A percentile compares a stretch with the other conserved stretches of the same genome.
Evolutionary conservation across 2,113 vertebrate species (phyloP).

Genomic region (Neogobius melanostomus): DNA sequence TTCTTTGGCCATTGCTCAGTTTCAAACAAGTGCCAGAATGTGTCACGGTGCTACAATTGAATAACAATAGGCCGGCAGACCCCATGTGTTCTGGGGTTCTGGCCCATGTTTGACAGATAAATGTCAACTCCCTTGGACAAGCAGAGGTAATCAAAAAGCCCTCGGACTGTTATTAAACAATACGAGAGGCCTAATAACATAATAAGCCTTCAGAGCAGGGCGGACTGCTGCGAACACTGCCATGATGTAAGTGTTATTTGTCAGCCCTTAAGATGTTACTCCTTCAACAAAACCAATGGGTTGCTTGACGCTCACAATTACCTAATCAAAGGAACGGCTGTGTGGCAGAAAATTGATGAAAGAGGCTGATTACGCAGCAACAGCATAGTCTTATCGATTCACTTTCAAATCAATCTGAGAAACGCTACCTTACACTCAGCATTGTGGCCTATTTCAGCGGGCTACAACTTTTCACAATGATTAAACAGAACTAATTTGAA

Average conservation of each 20-base stretch:
- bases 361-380: conserved; percentile 17
- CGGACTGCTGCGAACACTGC: conserved; percentile 56
- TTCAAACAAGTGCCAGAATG: conserved; percentile 59
- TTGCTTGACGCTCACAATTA: conserved; percentile 60
- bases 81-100: conserved; percentile 49
- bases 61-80: conserved; percentile 45
- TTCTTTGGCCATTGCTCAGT: conserved; percentile 57
- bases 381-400: background rate
- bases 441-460: background rate
- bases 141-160: conserved; percentile 56
- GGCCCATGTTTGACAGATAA: conserved; percentile 60
- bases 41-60: conserved; percentile 61
- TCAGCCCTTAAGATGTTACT: conserved; percentile 53
- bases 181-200: conserved; percentile 63
- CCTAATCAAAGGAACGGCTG: conserved; percentile 48
- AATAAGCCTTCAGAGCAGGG: conserved; percentile 60
- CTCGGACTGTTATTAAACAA: conserved; percentile 49
- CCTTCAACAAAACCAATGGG: conserved; percentile 50
- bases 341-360: conserved; percentile 50
- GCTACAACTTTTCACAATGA: no score
- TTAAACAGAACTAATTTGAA: no score
- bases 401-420: background rate
- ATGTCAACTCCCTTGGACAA: conserved; percentile 61
- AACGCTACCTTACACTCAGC: background rate
- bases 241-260: conserved; percentile 65